A percentile compares a stretch with the other conserved stretches of the same genome.
phyloP scores from a whole-genome alignment of 1,140 invertebrate species.

The Glossosoma conforme region DNA sequence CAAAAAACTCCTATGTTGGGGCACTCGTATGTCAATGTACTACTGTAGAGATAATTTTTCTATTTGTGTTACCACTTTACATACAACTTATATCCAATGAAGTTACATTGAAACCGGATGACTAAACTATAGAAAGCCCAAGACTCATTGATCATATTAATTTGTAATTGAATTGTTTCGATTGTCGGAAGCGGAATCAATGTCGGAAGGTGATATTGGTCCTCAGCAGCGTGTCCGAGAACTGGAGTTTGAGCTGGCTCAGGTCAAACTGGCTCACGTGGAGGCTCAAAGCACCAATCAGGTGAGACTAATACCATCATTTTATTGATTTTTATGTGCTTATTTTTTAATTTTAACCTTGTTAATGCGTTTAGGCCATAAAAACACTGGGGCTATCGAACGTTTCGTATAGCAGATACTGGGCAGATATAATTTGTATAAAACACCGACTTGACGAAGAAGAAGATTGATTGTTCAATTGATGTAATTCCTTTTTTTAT shows the following conservation, averaged over 20 bases:
- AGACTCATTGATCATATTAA: no score
- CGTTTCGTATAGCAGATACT: no score
- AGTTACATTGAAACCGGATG: no score
- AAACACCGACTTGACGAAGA: no score
- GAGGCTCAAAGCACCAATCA: constrained; percentile 96
- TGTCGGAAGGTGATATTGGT: constrained; percentile 42
- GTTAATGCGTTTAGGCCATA: not conserved
- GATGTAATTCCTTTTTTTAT: no score
- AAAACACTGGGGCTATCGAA: not conserved
- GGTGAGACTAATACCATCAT: constrained; percentile 43
- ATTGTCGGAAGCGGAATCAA: constrained; percentile 32
- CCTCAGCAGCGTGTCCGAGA: constrained; percentile 74
- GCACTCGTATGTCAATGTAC: no score
- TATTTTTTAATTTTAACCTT: not conserved
- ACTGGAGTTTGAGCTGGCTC: constrained; percentile 90
- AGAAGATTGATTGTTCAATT: no score
- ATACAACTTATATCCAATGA: no score
- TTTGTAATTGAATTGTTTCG: not conserved
- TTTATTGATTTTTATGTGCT: not conserved
- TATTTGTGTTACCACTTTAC: no score
- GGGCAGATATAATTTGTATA: no score
- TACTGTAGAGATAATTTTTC: no score
- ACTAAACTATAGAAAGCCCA: not conserved
- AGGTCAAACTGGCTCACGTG: constrained; percentile 94
- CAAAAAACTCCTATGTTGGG: no score